Conservation (phyloP, 2,113 vertebrate genomes). For the Mesitornis unicolor region DNA sequence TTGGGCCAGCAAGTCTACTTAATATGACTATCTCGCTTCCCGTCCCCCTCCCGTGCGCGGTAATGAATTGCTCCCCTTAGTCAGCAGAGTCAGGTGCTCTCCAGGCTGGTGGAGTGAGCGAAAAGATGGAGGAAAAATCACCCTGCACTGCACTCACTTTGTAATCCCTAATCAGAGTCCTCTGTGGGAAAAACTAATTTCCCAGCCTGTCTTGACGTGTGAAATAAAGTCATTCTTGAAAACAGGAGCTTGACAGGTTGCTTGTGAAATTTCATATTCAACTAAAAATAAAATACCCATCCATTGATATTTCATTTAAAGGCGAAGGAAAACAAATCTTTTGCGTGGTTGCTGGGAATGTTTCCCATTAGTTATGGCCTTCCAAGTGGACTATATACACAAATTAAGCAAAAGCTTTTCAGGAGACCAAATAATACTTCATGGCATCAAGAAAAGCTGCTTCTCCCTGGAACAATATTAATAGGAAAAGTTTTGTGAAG, state of each 20-base stretch:
- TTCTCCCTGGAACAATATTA: neutral
- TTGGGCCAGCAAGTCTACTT: neutral
- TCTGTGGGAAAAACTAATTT: slow-evolving; percentile 74
- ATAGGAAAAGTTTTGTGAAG: neutral
- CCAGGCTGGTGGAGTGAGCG: neutral
- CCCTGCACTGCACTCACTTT: neutral
- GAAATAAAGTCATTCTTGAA: slow-evolving; percentile 74
- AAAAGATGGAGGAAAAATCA: slow-evolving; percentile 64
- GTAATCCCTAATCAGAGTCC: slow-evolving; percentile 66
- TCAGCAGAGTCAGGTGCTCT: neutral
- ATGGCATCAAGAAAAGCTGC: neutral
- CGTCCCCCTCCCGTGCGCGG: neutral
- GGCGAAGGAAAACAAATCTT: slow-evolving; percentile 54
- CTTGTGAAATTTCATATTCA: slow-evolving; percentile 71
- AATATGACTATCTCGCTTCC: neutral
- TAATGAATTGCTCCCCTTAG: slow-evolving; percentile 44
- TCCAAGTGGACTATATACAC: neutral
- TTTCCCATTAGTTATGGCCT: neutral
- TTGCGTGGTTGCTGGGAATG: neutral
- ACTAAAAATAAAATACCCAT: slow-evolving; percentile 72
- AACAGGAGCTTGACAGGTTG: slow-evolving; percentile 54
- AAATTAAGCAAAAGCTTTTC: neutral
- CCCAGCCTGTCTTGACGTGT: slow-evolving; percentile 65
- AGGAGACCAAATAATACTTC: neutral
- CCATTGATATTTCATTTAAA: slow-evolving; percentile 75